A percentile compares a stretch with the other conserved stretches of the same genome.
phyloP scores from a whole-genome alignment of 2,888 invertebrate genomes.

The Drosophila yooni region DNA sequence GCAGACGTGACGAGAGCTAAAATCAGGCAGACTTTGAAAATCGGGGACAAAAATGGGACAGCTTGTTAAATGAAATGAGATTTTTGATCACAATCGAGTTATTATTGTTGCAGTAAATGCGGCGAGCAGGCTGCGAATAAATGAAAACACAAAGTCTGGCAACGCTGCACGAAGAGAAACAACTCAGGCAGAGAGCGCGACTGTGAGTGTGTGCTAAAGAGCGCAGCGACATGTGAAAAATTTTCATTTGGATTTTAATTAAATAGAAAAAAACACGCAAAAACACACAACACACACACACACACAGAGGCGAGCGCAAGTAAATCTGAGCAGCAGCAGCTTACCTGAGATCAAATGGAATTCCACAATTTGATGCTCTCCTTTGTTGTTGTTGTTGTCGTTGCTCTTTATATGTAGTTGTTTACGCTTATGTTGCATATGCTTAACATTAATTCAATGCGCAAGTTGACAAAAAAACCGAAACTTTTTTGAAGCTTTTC shows the following conservation, averaged over 20 bases:
- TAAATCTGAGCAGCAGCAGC: conserved; percentile 20
- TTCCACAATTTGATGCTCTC: conserved; percentile 20
- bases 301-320: background rate
- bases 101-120: conserved; percentile 12
- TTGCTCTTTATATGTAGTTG: conserved; percentile 11
- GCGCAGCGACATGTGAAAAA: conserved; percentile 29
- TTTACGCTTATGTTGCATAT: conserved; percentile 29
- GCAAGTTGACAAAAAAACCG: conserved; percentile 17
- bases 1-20: conserved; percentile 2
- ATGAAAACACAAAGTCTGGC: conserved; percentile 19
- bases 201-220: conserved; percentile 8
- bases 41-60: background rate
- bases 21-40: background rate
- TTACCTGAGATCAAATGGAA: conserved; percentile 38
- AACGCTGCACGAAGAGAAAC: conserved; percentile 22
- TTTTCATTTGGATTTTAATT: conserved; percentile 50
- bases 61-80: background rate
- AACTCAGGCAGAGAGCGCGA: conserved; percentile 1
- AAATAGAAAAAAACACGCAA: conserved; percentile 11
- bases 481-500: conserved; percentile 29
- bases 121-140: conserved; percentile 2
- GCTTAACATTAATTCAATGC: conserved; percentile 29
- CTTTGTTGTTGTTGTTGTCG: conserved; percentile 8
- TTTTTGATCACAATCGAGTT: conserved; percentile 7
- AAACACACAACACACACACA: background rate